Base-by-base conservation (phyloP, 2,888 invertebrate genomes). In the Lissonota sp. region DNA sequence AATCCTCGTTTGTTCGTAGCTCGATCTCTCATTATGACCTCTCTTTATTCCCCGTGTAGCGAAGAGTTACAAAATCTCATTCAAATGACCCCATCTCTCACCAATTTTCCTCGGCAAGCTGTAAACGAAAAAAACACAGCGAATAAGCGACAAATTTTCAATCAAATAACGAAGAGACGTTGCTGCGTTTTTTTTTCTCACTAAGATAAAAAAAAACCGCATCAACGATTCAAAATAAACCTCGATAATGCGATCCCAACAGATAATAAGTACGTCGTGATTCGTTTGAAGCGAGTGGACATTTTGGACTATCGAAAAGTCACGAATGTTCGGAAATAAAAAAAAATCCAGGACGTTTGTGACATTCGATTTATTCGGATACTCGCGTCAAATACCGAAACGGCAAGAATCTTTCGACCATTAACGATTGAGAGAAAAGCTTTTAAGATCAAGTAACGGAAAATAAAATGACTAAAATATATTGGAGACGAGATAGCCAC, bases 351-450 rank as follows among this genome's bases (percentile, higher is more conserved):
- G 44, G 6, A 8, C 7, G 16, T 60, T 40, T 40, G 1, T 7
- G 10, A n/a, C 26, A 8, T 42, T 57, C 14, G 26, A 69, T 71
- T 78, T 70, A 63, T 76, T 83, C 77, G 80, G 80, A 70, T 16
- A 14, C 62, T 71, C 66, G 84, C 62, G 1, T 26, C 26, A 70
- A 70, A 66, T 37, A 67, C 78, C 74, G 83, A 83, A 85, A 79
- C 85, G 88, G 84, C 84, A 82, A 74, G 83, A 85, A 77, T 85
- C 84, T 88, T 88, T 89, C 86, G 88, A 88, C 85, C 84, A 87
- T 86, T 26, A 86, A 85, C 87, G 86, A 88, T 85, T 87, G 87
- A 86, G 84, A 86, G 84, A 85, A 85, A 86, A 83, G 80, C 76
- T 80, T 83, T 67, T 84, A 73, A 75, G 49, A 85, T 62, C 26